Percentiles rank a stretch among this genome's conserved stretches.
Conservation (phyloP, 37 sponge, comb jelly and placozoan species). For the Corticium candelabrum region DNA sequence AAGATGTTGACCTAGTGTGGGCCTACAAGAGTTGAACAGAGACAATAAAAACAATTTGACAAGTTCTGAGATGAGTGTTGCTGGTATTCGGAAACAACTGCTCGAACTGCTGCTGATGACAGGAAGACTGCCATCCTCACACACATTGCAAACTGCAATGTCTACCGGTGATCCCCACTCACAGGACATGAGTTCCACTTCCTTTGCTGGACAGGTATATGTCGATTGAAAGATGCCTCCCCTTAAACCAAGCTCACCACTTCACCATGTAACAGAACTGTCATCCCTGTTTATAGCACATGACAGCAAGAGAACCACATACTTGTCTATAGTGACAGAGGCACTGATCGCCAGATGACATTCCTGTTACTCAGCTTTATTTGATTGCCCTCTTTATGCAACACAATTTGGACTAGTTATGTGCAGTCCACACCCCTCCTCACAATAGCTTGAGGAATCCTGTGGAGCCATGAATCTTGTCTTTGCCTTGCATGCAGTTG, state of each 20-base stretch:
- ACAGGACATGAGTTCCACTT: background rate
- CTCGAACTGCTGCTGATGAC: slow-evolving; percentile 17
- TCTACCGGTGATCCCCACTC: background rate
- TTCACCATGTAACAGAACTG: background rate
- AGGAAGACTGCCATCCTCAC: background rate
- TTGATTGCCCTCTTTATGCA: background rate
- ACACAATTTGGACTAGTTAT: background rate
- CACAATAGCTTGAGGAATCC: background rate
- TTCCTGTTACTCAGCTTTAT: background rate
- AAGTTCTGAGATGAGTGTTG: slow-evolving; percentile 13
- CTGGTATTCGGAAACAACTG: slow-evolving; percentile 11
- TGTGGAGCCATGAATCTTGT: background rate
- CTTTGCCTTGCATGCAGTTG: background rate
- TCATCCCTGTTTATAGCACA: background rate
- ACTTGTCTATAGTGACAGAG: background rate
- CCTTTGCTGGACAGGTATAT: background rate
- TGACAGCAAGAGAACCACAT: background rate
- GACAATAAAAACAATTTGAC: background rate
- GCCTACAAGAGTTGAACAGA: background rate
- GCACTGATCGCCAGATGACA: background rate
- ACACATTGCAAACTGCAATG: background rate
- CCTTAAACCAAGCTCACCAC: background rate
- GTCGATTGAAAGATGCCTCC: background rate
- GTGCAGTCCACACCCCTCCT: background rate
- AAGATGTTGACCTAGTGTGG: background rate